Evolutionary conservation across 2,113 vertebrate species (phyloP).

Genomic region (Motacilla alba): DNA sequence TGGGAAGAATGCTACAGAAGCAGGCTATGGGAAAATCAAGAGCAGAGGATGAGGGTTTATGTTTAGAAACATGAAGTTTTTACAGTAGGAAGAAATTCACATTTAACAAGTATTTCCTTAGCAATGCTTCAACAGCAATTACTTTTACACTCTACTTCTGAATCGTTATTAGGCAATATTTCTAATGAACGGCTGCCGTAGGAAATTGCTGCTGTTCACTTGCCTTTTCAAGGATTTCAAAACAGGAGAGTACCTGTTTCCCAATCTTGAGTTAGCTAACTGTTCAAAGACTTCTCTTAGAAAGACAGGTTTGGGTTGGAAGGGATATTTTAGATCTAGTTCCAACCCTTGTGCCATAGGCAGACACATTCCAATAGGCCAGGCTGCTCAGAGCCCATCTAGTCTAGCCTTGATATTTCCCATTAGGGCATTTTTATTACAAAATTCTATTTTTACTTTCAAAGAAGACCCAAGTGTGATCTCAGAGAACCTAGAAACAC

Average conservation of each 20-base stretch:
- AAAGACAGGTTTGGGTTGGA: not conserved
- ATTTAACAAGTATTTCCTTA: not conserved
- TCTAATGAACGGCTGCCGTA: not conserved
- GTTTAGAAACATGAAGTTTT: not conserved
- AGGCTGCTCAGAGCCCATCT: not conserved
- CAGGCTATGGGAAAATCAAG: not conserved
- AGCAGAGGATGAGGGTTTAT: not conserved
- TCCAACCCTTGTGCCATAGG: not conserved
- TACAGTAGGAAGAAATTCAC: not conserved
- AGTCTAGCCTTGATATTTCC: not conserved
- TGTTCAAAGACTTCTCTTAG: not conserved
- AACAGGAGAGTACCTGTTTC: not conserved
- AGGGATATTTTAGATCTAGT: not conserved
- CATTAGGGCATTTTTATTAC: not conserved
- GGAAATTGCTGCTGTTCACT: not conserved
- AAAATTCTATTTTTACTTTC: not conserved
- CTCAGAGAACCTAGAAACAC: not conserved
- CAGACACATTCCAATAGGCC: not conserved
- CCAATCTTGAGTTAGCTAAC: not conserved
- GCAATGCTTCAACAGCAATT: not conserved
- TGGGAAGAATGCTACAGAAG: not conserved
- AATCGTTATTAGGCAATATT: not conserved
- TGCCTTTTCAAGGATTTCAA: not conserved
- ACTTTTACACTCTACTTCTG: not conserved
- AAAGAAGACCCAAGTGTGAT: not conserved